A percentile compares a stretch with the other conserved stretches of the same genome.
These are phyloP conservation scores for Sphaerophoria rueppellii DNA, from an alignment of 2,888 invertebrate species.

Conservation along the genomic window DNA sequence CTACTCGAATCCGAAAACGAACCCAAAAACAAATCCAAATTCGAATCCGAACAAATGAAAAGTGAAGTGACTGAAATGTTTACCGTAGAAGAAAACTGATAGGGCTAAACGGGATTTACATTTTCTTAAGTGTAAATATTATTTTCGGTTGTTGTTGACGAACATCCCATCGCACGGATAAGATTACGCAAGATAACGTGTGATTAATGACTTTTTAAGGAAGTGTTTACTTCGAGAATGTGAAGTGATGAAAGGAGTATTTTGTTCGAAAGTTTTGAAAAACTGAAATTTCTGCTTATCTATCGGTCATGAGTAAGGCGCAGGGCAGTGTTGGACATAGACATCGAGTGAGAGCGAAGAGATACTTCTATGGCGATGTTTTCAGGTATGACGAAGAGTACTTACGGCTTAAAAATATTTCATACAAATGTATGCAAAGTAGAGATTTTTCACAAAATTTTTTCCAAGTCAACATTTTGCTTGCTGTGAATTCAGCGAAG, in stretches of 20 bases:
- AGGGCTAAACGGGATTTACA: background rate
- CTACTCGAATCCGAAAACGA: background rate
- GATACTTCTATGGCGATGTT: slow-evolving; percentile 18
- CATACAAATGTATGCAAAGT: too few relatives aligned
- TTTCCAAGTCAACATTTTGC: too few relatives aligned
- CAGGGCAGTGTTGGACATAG: slow-evolving; percentile 7
- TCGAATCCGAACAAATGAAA: slow-evolving; percentile 9
- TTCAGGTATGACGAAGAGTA: background rate
- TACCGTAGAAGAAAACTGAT: slow-evolving; percentile 17
- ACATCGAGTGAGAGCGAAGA: background rate
- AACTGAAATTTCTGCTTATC: background rate
- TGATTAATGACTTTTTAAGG: slow-evolving; percentile 1
- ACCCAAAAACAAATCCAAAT: background rate
- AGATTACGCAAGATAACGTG: slow-evolving; percentile 29
- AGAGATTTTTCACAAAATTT: too few relatives aligned
- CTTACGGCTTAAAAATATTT: background rate
- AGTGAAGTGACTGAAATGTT: slow-evolving; percentile 27
- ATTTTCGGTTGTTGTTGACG: slow-evolving; percentile 14
- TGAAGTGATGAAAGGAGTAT: slow-evolving; percentile 16
- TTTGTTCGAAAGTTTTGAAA: slow-evolving; percentile 6
- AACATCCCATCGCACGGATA: background rate
- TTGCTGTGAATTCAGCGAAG: too few relatives aligned
- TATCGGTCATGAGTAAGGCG: slow-evolving; percentile 1
- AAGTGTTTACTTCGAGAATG: slow-evolving; percentile 13
- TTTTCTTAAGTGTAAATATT: slow-evolving; percentile 18